These are phyloP conservation scores for Clarias macrocephalus DNA, from an alignment of 2,113 vertebrate species.

Conservation along the genomic window DNA sequence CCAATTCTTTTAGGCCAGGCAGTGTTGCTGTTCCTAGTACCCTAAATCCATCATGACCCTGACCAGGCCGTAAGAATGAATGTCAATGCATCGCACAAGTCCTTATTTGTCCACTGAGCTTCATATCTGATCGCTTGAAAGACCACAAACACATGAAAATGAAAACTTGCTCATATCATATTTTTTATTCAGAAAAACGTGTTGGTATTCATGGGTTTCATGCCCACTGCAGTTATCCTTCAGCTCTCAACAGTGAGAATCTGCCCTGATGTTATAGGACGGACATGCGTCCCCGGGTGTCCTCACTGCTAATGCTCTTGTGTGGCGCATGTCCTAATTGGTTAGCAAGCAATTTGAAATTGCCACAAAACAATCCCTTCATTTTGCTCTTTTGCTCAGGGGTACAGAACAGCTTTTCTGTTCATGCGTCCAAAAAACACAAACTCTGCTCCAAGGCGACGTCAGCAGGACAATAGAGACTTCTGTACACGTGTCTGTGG, in stretches of 20 bases:
- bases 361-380: background rate
- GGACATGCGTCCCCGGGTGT: background rate
- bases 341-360: background rate
- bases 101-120: too few species aligned
- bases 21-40: too few species aligned
- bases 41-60: too few species aligned
- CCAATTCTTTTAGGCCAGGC: too few species aligned
- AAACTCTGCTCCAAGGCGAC: slow-evolving; percentile 8
- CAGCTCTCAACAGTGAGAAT: background rate
- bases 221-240: too few species aligned
- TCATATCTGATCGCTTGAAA: too few species aligned
- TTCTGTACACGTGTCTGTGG: slow-evolving; percentile 24
- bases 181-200: too few species aligned
- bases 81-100: too few species aligned
- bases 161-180: too few species aligned
- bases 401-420: slow-evolving; percentile 30
- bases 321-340: background rate
- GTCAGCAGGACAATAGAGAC: slow-evolving; percentile 32
- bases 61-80: too few species aligned
- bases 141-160: too few species aligned
- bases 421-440: slow-evolving; percentile 20
- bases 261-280: background rate
- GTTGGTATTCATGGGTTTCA: too few species aligned
- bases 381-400: background rate
- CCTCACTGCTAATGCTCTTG: background rate